phyloP scores from a whole-genome alignment of 2,797 vertebrate species.

The Ataeniobius toweri region DNA sequence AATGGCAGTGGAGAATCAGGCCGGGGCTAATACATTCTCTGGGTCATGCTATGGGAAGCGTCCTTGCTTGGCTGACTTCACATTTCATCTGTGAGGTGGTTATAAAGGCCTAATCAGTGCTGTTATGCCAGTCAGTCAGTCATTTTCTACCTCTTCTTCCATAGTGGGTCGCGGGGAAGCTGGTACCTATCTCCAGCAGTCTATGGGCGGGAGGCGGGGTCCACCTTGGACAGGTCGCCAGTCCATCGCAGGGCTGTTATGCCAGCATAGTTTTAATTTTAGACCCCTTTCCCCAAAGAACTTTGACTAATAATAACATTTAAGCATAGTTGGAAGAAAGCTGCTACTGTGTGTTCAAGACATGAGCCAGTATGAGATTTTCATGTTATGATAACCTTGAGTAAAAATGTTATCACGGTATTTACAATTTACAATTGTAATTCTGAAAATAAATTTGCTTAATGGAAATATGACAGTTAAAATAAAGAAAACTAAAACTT shows the following conservation, averaged over 20 bases:
- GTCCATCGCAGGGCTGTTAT: too few species aligned
- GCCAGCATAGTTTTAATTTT: not conserved
- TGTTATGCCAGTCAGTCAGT: not conserved
- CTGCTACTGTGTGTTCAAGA: not conserved
- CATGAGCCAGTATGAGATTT: not conserved
- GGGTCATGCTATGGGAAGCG: constrained; percentile 18
- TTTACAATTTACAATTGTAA: too few species aligned
- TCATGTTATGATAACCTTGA: not conserved
- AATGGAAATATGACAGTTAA: too few species aligned
- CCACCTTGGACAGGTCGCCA: too few species aligned
- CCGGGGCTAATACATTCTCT: constrained; percentile 17
- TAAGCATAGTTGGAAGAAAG: constrained; percentile 18
- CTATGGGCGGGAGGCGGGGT: too few species aligned
- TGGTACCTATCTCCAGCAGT: too few species aligned
- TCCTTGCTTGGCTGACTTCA: constrained; percentile 17
- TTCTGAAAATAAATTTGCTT: too few species aligned
- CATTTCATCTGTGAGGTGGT: constrained; percentile 1
- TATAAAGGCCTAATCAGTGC: not conserved
- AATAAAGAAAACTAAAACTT: too few species aligned
- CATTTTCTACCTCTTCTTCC: too few species aligned
- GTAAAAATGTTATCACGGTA: not conserved
- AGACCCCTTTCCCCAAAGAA: constrained; percentile 4
- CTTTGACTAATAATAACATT: constrained; percentile 23
- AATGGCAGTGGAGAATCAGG: constrained; percentile 25
- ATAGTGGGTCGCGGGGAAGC: too few species aligned